Evolutionary conservation across 2,113 vertebrate species (phyloP), one percentile per base, ranked within the genome.

Genomic region (Cephalopholis sonnerati): DNA sequence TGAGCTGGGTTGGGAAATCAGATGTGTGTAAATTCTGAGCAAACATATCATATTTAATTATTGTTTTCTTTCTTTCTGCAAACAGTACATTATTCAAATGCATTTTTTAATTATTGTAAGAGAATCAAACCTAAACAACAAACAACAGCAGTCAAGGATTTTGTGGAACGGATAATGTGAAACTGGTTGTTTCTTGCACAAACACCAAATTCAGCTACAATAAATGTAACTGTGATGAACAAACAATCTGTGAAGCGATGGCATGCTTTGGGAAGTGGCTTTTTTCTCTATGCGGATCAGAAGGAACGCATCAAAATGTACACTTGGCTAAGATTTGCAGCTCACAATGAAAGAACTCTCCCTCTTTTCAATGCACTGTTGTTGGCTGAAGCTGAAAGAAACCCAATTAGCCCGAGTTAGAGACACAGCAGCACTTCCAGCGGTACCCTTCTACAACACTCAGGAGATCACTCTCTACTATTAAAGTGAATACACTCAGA

Each of bases 391-490:
- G 85, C 93, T 90, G 86, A 93, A 91, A 94, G 89, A 88, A 93
- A 89, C 82, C 94, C 93, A 95, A 95, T 96, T 95, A 96, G 93
- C 93, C 94, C 91, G 36, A 87, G 92, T 94, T 92, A 93, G 90
- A 94, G 91, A 89, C 87, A 86, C 89, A 88, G 87, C 86, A 92
- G 86, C 86, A 88, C 87, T 90, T 92, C 82, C 86, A 79, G 83
- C 79, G 77, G 50, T 89, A 80, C 74, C 87, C 87, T 73, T 90
- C 92, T 80, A 67, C 87, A 93, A 87, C 91, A 93, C 94, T 93
- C 89, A 69, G 87, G 94, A 95, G 93, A 94, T 93, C 93, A 80
- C 90, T 90, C 87, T 84, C 89, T 85, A 86, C 93, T 92, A 92
- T 95, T 94, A 95, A 91, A 94, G 87, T 74, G 89, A 94, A 93